Evolutionary conservation across 2,797 vertebrate genomes (phyloP), one percentile per base, ranked within the genome.

Genomic region (Mormyrops attenuatus): DNA sequence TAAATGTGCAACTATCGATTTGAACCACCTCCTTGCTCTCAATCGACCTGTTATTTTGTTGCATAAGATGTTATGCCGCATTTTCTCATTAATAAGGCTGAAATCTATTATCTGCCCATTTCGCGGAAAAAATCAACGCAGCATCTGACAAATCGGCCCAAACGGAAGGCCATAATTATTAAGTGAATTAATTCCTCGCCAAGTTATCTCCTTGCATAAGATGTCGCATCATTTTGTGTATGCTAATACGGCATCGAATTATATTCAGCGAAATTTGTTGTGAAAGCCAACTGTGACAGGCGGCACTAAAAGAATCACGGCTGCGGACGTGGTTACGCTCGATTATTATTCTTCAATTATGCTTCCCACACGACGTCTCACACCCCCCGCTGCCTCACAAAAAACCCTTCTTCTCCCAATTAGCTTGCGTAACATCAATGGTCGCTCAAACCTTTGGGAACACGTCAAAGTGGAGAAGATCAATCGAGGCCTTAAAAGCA

Each of bases 281-380:
- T 85, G 82, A 85, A 85, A 85, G 82, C 82, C 80, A 52, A 85
- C 41, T 85, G 44, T 85, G 47, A 85, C 82, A 85, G 49, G 82
- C 82, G 4, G 44, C 82, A 85, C 47, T 49, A 85, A 85, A 52
- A 52, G 47, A 22, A 22, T 85, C 82, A 5, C 5, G 44, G 44
- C 52, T 50, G 44, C 22, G 9, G n/a, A 85, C 47, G 34, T 47
- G 73, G 73, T 41, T 80, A 47, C 41, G 73, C 73, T n/a, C 17
- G 17, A 80, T 80, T 80, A 80, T 47, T 80, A 80, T 41, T n/a
- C 73, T 20, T 47, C 15, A 80, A 80, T 80, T 80, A 80, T 80
- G 73, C 73, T 80, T 44, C 73, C 73, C 73, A 80, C 73, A 80
- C 73, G 44, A 44, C 1, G 0, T 80, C 73, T 80, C 38, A 47